phyloP scores from a whole-genome alignment of 2,888 invertebrate genomes.

The Onthophagus sagittarius region DNA sequence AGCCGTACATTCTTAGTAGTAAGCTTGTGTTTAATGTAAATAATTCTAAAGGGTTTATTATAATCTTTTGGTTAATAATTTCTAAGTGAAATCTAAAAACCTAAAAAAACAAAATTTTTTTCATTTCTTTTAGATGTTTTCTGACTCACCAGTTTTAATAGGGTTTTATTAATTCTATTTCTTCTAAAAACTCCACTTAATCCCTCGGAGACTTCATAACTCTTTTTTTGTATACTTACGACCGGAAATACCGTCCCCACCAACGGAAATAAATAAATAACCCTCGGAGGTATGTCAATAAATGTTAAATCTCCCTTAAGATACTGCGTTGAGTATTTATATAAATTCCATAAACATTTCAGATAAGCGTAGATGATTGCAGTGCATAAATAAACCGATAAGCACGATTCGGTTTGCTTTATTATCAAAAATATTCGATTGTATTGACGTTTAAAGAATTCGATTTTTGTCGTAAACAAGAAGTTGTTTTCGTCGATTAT shows the following conservation, averaged over 20 bases:
- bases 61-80: neutral
- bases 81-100: neutral
- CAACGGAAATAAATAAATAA: neutral
- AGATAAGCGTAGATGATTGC: neutral
- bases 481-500: too few species aligned
- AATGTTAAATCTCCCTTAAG: neutral
- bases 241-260: neutral
- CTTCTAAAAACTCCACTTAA: neutral
- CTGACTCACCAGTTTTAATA: neutral
- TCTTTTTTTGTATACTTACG: neutral
- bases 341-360: conserved; percentile 12
- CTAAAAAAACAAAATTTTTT: neutral
- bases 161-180: neutral
- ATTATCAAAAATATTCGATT: conserved; percentile 3
- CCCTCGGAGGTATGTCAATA: neutral
- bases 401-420: neutral
- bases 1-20: neutral
- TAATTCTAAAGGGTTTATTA: neutral
- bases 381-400: neutral
- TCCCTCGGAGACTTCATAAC: neutral
- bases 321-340: neutral
- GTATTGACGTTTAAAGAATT: neutral
- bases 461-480: neutral
- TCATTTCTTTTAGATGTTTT: neutral
- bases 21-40: neutral